A percentile compares a stretch with the other conserved stretches of the same genome.
These are phyloP conservation scores for Papilio machaon DNA, from an alignment of 1,140 invertebrate species.

Conservation along the genomic window DNA sequence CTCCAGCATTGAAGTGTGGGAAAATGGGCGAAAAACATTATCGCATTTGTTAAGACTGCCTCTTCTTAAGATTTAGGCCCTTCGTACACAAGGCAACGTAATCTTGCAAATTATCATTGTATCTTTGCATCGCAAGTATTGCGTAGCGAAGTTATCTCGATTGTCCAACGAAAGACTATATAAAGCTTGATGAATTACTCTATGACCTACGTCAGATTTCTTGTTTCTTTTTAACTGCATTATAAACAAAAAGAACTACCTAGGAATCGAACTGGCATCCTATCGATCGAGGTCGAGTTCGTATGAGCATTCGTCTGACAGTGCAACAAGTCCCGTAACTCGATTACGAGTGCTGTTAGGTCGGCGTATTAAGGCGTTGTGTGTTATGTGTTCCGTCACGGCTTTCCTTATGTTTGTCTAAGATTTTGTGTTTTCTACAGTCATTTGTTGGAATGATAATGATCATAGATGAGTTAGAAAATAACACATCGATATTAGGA, in stretches of 20 bases:
- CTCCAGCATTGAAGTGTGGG: too few species aligned
- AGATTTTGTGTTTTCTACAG: not conserved
- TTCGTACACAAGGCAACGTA: too few species aligned
- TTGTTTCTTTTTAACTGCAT: not conserved
- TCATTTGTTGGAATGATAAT: not conserved
- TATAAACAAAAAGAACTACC: not conserved
- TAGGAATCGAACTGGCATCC: not conserved
- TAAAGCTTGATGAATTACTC: too few species aligned
- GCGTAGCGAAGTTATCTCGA: too few species aligned
- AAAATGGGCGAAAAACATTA: too few species aligned
- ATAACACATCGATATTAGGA: not conserved
- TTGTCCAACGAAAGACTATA: too few species aligned
- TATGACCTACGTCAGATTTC: too few species aligned
- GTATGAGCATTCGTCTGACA: constrained; percentile 9
- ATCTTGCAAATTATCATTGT: too few species aligned
- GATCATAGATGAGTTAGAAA: not conserved
- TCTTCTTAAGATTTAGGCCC: too few species aligned
- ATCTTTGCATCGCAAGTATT: too few species aligned
- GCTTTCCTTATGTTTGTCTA: constrained; percentile 23
- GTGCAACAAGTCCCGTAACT: constrained; percentile 28
- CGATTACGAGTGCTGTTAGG: constrained; percentile 34
- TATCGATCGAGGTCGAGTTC: constrained; percentile 13
- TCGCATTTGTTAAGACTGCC: too few species aligned
- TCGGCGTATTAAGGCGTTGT: not conserved
- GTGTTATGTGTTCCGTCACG: constrained; percentile 20